Evolutionary conservation across 1,140 invertebrate genomes (phyloP), one percentile per base, ranked within the genome.

Genomic region (Subanguina moxae): DNA sequence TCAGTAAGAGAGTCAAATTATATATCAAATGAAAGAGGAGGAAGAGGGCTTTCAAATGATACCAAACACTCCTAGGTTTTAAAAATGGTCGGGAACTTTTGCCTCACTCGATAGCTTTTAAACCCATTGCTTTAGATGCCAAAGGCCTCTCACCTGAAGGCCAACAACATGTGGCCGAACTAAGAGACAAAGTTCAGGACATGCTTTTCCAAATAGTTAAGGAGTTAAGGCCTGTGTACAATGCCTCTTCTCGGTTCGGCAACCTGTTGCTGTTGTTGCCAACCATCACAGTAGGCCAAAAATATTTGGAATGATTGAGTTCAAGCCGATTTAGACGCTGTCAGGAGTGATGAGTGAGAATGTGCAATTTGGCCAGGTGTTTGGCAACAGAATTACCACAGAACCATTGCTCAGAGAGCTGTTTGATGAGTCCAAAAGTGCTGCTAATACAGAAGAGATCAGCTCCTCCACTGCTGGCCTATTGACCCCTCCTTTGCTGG

Each of bases 161-260:
- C 9, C 77, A 74, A 69, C 69, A 75, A 27, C 69, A 62, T 9
- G 76, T 82, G 43, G 45, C 64, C n/a, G 77, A 77, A 17, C 45
- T 82, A 7, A 52, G 80, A 46, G 80, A 82, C 58, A 73, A 72
- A 25, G 70, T 82, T 19, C 80, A 82, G 64, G 80, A 82, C 58
- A 79, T 81, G 78, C 75, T 82, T 1, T 82, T 82, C 75, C 80
- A 82, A 68, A 68, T 82, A 8, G 77, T 81, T 23, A 81, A 82
- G 62, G 79, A 81, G 61, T 62, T 81, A 17, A 73, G 80, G 70
- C 80, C 69, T 23, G 62, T 30, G 25, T 71, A 73, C 32, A 80
- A 76, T 64, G 74, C 80, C n/a, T 78, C 81, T 21, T 71, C 71
- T 21, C 68, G 80, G 45, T 82, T 82, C 48, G 80, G 80, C 43